phyloP scores from a whole-genome alignment of 2,113 vertebrate species.

The Myotis lucifugus region DNA sequence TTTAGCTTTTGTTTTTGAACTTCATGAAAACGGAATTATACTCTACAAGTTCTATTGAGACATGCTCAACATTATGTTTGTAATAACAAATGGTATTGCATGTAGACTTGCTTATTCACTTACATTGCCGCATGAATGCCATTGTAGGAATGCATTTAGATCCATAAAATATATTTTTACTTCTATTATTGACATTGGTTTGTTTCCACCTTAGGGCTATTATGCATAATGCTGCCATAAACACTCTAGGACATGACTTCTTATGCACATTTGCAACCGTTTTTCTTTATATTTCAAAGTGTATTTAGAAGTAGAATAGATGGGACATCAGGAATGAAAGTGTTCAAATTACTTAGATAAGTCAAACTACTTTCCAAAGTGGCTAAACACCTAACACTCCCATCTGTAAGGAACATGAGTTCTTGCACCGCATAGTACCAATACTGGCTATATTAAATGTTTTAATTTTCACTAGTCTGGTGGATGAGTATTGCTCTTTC shows the following conservation, averaged over 20 bases:
- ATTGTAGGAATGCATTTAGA: background rate
- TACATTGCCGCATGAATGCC: background rate
- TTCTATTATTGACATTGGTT: background rate
- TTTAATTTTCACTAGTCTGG: background rate
- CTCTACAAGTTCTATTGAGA: background rate
- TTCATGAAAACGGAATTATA: background rate
- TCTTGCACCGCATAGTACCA: background rate
- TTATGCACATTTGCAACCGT: background rate
- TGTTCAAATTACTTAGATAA: background rate
- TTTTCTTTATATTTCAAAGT: background rate
- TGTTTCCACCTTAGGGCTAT: background rate
- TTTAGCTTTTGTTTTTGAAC: background rate
- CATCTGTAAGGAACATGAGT: background rate
- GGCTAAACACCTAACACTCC: background rate
- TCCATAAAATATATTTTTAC: background rate
- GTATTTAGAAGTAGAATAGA: background rate
- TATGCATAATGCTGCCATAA: background rate
- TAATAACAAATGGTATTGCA: background rate
- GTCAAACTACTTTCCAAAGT: background rate
- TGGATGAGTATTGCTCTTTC: background rate
- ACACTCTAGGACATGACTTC: background rate
- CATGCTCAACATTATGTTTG: background rate
- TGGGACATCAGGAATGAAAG: background rate
- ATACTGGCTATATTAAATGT: background rate
- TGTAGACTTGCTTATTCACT: background rate